Percentiles rank a stretch among this genome's conserved stretches.
Conservation (phyloP, 2,113 vertebrate species). For the Carettochelys insculpta region DNA sequence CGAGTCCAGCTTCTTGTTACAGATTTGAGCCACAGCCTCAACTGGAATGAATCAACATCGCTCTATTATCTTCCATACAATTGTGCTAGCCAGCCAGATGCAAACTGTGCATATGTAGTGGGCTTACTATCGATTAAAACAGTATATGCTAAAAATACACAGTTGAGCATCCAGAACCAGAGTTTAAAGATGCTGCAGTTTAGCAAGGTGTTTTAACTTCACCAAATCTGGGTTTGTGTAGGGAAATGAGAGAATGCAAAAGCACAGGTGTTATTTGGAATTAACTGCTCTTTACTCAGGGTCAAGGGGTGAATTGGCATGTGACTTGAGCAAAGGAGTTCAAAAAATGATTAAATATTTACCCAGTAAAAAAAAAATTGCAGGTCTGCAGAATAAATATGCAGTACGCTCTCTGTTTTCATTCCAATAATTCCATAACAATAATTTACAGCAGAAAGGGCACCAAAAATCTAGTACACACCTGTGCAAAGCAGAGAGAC, state of each 20-base stretch:
- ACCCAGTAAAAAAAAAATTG: constrained; percentile 8
- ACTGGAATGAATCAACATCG: not conserved
- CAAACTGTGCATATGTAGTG: rapidly evolving
- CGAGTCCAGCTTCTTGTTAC: not conserved
- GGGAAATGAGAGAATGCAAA: constrained; percentile 59
- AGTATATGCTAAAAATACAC: not conserved
- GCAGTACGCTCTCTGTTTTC: constrained; percentile 35
- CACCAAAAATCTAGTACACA: not conserved
- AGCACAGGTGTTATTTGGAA: constrained; percentile 45
- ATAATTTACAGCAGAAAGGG: constrained; percentile 31
- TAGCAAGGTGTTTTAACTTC: not conserved
- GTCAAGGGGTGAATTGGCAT: constrained; percentile 40
- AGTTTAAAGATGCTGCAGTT: not conserved
- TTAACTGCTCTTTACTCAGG: constrained; percentile 43
- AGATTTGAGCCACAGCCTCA: not conserved
- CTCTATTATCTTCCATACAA: not conserved
- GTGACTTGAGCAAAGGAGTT: not conserved
- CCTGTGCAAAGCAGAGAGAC: constrained; percentile 43
- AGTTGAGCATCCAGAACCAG: not conserved
- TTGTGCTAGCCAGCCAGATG: rapidly evolving
- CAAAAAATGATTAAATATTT: constrained; percentile 46
- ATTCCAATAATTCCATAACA: constrained; percentile 44
- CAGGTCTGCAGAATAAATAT: constrained; percentile 34
- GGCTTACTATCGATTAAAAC: not conserved
- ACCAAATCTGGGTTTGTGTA: constrained; percentile 22